phyloP scores from a whole-genome alignment of 2,888 invertebrate genomes.

The Rotaria macrura region DNA sequence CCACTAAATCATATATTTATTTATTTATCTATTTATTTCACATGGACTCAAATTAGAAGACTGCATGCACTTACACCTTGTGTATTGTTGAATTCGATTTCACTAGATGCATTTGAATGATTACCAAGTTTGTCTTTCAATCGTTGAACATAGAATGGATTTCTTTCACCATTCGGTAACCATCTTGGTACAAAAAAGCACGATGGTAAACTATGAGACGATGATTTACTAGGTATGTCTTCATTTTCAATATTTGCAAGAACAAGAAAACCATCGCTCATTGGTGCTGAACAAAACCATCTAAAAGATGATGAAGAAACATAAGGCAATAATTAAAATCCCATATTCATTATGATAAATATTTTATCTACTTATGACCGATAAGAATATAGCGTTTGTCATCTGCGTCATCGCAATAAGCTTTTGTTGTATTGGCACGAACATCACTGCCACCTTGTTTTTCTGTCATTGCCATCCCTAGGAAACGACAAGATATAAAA shows the following conservation, averaged over 20 bases:
- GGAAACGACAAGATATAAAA: not conserved
- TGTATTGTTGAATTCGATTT: not conserved
- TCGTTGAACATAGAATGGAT: conserved; percentile 17
- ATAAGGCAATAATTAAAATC: not conserved
- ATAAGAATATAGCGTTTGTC: not conserved
- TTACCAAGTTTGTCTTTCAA: conserved; percentile 20
- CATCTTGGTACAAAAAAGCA: conserved; percentile 19
- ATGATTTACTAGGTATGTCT: not conserved
- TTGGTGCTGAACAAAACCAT: conserved; percentile 19
- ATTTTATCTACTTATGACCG: not conserved
- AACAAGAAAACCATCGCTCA: conserved; percentile 7
- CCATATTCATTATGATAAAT: not conserved
- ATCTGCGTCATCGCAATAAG: not conserved
- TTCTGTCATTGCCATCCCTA: conserved; percentile 21
- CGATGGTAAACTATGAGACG: not conserved
- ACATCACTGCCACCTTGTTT: conserved; percentile 13
- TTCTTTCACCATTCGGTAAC: conserved; percentile 17
- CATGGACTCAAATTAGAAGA: not conserved
- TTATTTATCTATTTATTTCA: too few relatives aligned
- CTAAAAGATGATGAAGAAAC: not conserved
- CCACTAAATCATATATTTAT: not conserved
- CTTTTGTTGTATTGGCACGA: conserved; percentile 1
- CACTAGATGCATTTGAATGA: conserved; percentile 20
- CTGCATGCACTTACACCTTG: not conserved
- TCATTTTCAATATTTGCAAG: conserved; percentile 5